A percentile compares a stretch with the other conserved stretches of the same genome.
These are phyloP conservation scores for Lasius fuliginosus DNA, from an alignment of 2,888 invertebrate genomes.

Conservation along the genomic window DNA sequence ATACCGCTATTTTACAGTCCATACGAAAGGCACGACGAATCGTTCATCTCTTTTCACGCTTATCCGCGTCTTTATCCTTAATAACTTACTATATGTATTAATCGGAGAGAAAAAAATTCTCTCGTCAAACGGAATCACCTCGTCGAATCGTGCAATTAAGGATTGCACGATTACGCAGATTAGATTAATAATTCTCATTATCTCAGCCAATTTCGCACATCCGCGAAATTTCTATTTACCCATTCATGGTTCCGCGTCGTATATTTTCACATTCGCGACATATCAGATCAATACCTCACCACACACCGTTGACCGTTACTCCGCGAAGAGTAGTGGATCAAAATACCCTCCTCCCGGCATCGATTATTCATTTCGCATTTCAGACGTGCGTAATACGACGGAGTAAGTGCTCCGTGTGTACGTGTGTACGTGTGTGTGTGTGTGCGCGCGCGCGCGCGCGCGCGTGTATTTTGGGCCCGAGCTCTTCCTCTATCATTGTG, in stretches of 20 bases:
- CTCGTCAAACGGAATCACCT: not conserved
- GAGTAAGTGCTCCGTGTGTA: not conserved
- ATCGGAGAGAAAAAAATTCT: not conserved
- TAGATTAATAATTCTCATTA: conserved; percentile 66
- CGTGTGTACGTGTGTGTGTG: not conserved
- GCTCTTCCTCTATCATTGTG: too few relatives aligned
- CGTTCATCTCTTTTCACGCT: not conserved
- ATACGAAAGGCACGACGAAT: not conserved
- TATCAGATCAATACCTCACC: conserved; percentile 48
- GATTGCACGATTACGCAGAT: conserved; percentile 17
- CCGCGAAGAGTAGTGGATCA: conserved; percentile 16
- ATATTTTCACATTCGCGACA: conserved; percentile 43
- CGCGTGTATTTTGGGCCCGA: too few relatives aligned
- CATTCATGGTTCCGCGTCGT: conserved; percentile 45
- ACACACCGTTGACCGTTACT: conserved; percentile 38
- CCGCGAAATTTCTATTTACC: conserved; percentile 74
- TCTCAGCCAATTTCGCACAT: conserved; percentile 70
- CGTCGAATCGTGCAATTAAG: not conserved
- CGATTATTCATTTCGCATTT: conserved; percentile 9
- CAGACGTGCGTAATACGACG: not conserved
- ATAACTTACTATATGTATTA: not conserved
- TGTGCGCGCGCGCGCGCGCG: too few relatives aligned
- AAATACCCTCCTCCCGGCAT: conserved; percentile 32
- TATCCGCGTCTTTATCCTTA: not conserved
- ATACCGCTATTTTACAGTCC: not conserved